A percentile compares a stretch with the other conserved stretches of the same genome.
phyloP scores from a whole-genome alignment of 2,888 invertebrate species.

The Noctua comes region DNA sequence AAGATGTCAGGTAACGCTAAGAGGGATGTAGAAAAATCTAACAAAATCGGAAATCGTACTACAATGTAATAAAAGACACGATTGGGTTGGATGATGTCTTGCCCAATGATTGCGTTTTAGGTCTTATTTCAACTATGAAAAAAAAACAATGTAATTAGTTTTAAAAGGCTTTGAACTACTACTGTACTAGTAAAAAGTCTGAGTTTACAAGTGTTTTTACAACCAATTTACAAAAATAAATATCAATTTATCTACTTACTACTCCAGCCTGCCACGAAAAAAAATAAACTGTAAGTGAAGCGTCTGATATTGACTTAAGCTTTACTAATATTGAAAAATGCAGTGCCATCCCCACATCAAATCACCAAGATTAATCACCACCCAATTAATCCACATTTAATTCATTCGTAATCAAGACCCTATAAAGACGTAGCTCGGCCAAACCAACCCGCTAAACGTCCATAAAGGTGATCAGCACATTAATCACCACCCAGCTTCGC shows the following conservation, averaged over 20 bases:
- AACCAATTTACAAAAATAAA: not conserved
- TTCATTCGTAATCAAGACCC: conserved; percentile 10
- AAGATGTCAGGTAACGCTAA: conserved; percentile 37
- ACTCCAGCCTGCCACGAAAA: not conserved
- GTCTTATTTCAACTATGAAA: not conserved
- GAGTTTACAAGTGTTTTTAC: not conserved
- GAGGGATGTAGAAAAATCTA: not conserved
- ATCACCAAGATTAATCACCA: conserved; percentile 18
- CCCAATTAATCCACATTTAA: conserved; percentile 15
- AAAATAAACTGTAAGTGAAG: not conserved
- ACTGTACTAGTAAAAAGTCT: not conserved
- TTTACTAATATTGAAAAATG: not conserved
- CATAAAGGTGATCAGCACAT: conserved; percentile 58
- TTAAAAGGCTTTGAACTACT: not conserved
- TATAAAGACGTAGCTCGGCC: conserved; percentile 40
- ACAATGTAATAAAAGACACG: not conserved
- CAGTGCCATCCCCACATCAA: not conserved
- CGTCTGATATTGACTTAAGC: not conserved
- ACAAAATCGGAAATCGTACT: not conserved
- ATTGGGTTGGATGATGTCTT: not conserved
- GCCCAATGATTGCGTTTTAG: not conserved
- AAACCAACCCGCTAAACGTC: conserved; percentile 48
- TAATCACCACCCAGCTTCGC: conserved; percentile 52
- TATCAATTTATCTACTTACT: not conserved
- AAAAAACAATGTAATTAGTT: not conserved